Base-by-base conservation (phyloP, 2,113 vertebrate species). In the Heterocephalus glaber region DNA sequence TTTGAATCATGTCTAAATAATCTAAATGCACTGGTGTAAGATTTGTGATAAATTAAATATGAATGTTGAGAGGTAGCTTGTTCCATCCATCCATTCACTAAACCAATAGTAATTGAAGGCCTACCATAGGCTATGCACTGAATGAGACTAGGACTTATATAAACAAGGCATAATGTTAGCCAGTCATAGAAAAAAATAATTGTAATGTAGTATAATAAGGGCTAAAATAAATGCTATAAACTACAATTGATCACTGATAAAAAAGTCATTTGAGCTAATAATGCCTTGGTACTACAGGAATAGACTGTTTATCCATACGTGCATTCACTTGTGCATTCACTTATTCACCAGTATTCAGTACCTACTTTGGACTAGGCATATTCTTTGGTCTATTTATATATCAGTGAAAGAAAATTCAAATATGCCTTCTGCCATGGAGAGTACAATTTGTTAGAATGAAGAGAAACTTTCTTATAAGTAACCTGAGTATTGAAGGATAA, bases 1-100 rank as follows among this genome's bases (percentile, higher is more conserved):
- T 94, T 89, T 92, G 81, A 80, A 90, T 96, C 89, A 54, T 95
- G 56, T 91, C 96, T 92, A 79, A 82, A 58, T 96, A 33, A 89
- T 83, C 63, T 84, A 44, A 61, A 92, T 95, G 87, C 49, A 80
- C 54, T 89, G 77, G 14, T 47, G 68, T 90, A 84, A 83, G 28
- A 81, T 92, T 82, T 87, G 0, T 90, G 77, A 85, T 49, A 94
- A 92, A 89, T 93, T 83, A 84, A 76, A 87, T 93, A 61, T 83
- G 65, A 89, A 41, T 79, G 38, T 86, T 82, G 49, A 94, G 52
- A 93, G 24, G 4, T 28, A 95, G 52, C 9, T 91, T 96, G 22
- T 89, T 93, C 47, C 84, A 17, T 49, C 89, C 54, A 91, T n/a
- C 26, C 28, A 63, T 86, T 77, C 20, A 89, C 79, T 88, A 33